phyloP scores from a whole-genome alignment of 2,797 vertebrate species.

The Myiotriccus ornatus region DNA sequence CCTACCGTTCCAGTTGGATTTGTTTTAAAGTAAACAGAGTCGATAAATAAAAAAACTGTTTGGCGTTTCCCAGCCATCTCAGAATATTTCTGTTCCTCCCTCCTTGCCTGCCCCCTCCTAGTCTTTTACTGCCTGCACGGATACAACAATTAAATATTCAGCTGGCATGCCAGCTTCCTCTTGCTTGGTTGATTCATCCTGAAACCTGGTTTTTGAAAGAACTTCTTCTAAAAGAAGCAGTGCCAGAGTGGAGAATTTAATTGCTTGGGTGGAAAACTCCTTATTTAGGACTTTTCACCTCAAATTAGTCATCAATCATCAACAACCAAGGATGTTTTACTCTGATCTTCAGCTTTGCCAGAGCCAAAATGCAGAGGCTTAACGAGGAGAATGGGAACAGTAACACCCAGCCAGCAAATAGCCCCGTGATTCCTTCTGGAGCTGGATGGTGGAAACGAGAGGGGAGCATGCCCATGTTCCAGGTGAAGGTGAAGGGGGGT shows the following conservation, averaged over 20 bases:
- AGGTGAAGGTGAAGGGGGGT: neutral
- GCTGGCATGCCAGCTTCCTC: neutral
- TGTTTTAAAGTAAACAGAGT: slow-evolving; percentile 53
- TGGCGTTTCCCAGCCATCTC: neutral
- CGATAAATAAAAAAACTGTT: slow-evolving; percentile 16
- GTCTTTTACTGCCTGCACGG: neutral
- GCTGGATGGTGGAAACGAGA: neutral
- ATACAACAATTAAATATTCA: neutral
- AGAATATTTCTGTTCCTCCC: slow-evolving; percentile 6
- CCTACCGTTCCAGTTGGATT: slow-evolving; percentile 42
- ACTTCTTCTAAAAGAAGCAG: neutral
- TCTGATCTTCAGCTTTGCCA: neutral
- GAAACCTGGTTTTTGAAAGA: neutral
- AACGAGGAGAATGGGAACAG: neutral
- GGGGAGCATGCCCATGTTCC: neutral
- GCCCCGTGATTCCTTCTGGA: neutral
- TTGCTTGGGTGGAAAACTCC: neutral
- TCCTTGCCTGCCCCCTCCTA: neutral
- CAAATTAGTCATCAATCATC: neutral
- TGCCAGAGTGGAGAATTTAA: neutral
- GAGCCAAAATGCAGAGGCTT: neutral
- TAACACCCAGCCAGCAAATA: neutral
- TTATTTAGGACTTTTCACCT: slow-evolving; percentile 25
- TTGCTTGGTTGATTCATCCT: accelerated
- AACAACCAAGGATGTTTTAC: neutral